A percentile compares a stretch with the other conserved stretches of the same genome.
These are phyloP conservation scores for Vanessa atalanta DNA, from an alignment of 1,140 invertebrate genomes.

Conservation along the genomic window DNA sequence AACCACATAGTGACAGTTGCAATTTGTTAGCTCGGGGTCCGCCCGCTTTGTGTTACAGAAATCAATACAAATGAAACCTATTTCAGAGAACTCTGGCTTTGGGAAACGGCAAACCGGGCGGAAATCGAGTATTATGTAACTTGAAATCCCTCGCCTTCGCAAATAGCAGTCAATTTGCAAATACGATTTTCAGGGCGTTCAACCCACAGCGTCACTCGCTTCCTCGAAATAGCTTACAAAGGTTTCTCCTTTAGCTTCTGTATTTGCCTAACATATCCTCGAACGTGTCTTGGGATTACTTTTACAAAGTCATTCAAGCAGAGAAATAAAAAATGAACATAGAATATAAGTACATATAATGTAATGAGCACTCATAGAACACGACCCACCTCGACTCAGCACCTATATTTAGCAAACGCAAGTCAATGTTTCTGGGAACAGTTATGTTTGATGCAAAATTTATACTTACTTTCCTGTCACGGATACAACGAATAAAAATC, in stretches of 20 bases:
- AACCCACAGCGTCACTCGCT: conserved; percentile 13
- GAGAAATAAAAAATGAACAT: too few species aligned
- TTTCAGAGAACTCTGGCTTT: conserved; percentile 26
- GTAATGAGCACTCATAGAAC: too few species aligned
- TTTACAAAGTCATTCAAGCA: background rate
- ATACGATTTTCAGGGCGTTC: conserved; percentile 31
- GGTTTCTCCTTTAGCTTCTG: conserved; percentile 1
- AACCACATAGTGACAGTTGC: conserved; percentile 37
- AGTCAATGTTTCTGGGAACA: too few species aligned
- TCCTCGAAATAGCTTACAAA: conserved; percentile 8
- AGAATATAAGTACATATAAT: too few species aligned
- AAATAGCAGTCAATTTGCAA: conserved; percentile 39
- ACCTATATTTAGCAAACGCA: too few species aligned
- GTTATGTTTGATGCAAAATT: too few species aligned
- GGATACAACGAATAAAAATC: too few species aligned
- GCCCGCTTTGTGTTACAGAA: conserved; percentile 35
- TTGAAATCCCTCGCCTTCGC: conserved; percentile 27
- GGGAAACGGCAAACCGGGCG: conserved; percentile 29
- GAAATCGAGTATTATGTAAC: conserved; percentile 35
- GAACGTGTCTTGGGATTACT: background rate
- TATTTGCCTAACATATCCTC: conserved; percentile 1
- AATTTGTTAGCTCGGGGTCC: conserved; percentile 32
- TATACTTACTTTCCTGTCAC: too few species aligned
- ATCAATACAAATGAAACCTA: conserved; percentile 38
- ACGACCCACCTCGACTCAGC: too few species aligned